A percentile compares a stretch with the other conserved stretches of the same genome.
Evolutionary conservation across 2,888 invertebrate genomes (phyloP).

Genomic region (Aspidiotus destructor): DNA sequence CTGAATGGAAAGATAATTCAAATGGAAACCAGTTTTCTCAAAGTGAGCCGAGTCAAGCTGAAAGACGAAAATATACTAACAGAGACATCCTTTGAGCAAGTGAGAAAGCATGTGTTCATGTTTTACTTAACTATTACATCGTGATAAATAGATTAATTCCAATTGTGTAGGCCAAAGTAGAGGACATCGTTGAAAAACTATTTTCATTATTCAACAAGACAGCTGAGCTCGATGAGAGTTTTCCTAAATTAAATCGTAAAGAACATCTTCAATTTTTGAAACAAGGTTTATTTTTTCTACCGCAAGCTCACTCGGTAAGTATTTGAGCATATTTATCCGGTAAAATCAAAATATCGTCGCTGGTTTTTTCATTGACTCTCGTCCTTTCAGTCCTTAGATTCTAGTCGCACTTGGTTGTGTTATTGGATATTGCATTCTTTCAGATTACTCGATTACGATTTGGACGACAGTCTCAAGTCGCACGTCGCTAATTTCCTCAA

Average conservation of each 20-base stretch:
- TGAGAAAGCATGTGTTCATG: background rate
- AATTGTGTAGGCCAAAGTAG: slow-evolving; percentile 21
- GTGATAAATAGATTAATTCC: background rate
- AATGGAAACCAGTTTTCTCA: background rate
- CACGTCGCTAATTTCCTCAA: slow-evolving; percentile 52
- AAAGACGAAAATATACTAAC: background rate
- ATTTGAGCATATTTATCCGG: background rate
- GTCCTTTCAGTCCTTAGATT: slow-evolving; percentile 62
- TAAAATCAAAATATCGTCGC: background rate
- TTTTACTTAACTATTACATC: background rate
- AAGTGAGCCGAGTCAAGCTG: background rate
- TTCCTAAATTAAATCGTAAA: slow-evolving; percentile 45
- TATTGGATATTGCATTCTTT: slow-evolving; percentile 95
- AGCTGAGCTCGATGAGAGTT: slow-evolving; percentile 41
- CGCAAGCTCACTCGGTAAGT: slow-evolving; percentile 9
- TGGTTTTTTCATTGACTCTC: slow-evolving; percentile 6
- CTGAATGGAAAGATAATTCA: no score
- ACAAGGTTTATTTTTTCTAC: slow-evolving; percentile 15
- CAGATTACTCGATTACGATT: slow-evolving; percentile 58
- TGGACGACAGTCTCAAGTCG: slow-evolving; percentile 50
- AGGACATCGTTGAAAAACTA: slow-evolving; percentile 30
- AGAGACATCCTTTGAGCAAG: slow-evolving; percentile 1
- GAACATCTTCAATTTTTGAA: slow-evolving; percentile 28
- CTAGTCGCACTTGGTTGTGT: slow-evolving; percentile 91
- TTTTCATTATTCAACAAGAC: slow-evolving; percentile 42